Evolutionary conservation across 1,140 invertebrate genomes (phyloP), one percentile per base, ranked within the genome.

Genomic region (Coelopa frigida): DNA sequence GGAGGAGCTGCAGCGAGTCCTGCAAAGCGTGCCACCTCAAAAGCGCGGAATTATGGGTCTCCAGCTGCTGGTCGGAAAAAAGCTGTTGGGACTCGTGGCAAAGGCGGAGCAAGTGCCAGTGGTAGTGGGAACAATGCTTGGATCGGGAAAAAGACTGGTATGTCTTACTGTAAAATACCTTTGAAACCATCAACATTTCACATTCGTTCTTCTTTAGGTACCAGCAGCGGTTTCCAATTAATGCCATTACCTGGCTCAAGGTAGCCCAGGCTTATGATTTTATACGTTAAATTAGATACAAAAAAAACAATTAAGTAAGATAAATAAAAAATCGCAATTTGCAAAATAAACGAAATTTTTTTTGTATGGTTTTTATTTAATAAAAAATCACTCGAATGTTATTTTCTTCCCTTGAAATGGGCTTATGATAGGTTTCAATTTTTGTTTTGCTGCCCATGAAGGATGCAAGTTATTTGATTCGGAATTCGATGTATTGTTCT

Each of bases 361-460:
- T n/a, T n/a, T n/a, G n/a, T n/a, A n/a, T n/a, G n/a, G n/a, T n/a
- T n/a, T n/a, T n/a, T n/a, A n/a, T n/a, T n/a, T n/a, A n/a, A n/a
- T n/a, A n/a, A n/a, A n/a, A n/a, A n/a, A n/a, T n/a, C n/a, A n/a
- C n/a, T 52, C 54, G 48, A 72, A 72, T 32, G 53, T 64, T 5
- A 65, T 62, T 60, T 70, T 70, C 18, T 57, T 65, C 6, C 65
- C 59, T 18, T 53, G 51, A 36, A 59, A 68, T 5, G 44, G 27
- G 6, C 40, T 21, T 20, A 53, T 63, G n/a, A 51, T 31, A 3
- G 53, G 53, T 39, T 53, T 67, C 7, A 51, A 41, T 31, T 59
- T 55, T 42, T 66, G 74, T 54, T 78, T 78, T 5, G 75, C 76
- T 55, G 75, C 68, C 75, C 76, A 78, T 3, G 76, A 78, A 4